Evolutionary conservation across 2,888 invertebrate species (phyloP).

Genomic region (Magallana nippona): DNA sequence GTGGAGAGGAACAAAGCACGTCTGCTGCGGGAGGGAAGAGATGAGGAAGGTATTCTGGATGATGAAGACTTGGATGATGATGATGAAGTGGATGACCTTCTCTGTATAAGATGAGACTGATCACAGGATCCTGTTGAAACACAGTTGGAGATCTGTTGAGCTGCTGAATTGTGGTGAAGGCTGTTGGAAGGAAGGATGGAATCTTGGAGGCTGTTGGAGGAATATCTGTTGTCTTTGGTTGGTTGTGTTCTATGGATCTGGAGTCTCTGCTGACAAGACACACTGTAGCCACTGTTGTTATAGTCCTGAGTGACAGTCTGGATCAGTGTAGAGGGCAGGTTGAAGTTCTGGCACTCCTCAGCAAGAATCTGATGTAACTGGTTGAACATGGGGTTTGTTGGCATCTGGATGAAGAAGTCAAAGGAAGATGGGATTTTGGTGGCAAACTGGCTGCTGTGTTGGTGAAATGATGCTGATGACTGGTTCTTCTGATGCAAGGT

Average conservation of each 20-base stretch:
- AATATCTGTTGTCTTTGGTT: background rate
- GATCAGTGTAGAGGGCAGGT: constrained; percentile 68
- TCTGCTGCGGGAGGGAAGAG: background rate
- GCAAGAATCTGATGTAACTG: constrained; percentile 65
- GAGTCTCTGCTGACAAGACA: constrained; percentile 40
- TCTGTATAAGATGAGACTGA: background rate
- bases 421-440: background rate
- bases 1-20: background rate
- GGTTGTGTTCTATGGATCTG: constrained; percentile 44
- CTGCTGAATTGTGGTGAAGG: background rate
- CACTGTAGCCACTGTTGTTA: background rate
- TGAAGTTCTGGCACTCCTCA: constrained; percentile 66
- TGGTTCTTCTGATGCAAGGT: background rate
- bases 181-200: background rate
- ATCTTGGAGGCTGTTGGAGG: background rate
- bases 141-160: background rate
- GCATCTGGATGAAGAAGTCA: constrained; percentile 54
- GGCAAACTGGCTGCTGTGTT: background rate
- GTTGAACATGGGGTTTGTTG: constrained; percentile 68
- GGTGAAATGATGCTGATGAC: background rate
- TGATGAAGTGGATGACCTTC: too few relatives aligned
- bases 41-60: background rate
- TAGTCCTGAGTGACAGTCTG: constrained; percentile 47
- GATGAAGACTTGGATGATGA: background rate
- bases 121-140: background rate